A percentile compares a stretch with the other conserved stretches of the same genome.
Conservation (phyloP, 1,140 invertebrate genomes). For the Bombus sylvicola region DNA sequence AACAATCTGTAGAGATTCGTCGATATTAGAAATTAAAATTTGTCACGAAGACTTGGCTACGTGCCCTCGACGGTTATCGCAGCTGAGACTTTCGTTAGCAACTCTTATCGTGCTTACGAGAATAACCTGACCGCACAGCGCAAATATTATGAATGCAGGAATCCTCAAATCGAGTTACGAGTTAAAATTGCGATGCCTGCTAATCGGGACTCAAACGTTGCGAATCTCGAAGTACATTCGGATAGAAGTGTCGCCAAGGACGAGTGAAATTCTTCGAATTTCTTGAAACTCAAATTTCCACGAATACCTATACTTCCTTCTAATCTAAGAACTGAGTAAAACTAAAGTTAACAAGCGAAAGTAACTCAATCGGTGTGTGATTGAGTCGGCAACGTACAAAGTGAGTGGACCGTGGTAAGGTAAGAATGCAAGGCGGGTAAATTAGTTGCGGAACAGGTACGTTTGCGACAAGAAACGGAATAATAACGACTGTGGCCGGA, state of each 20-base stretch:
- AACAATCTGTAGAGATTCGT: not conserved
- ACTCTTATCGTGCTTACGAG: slow-evolving; percentile 69
- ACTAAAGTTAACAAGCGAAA: not conserved
- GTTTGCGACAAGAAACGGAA: slow-evolving; percentile 48
- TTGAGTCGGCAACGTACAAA: slow-evolving; percentile 7
- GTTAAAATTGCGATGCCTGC: slow-evolving; percentile 39
- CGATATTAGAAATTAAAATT: slow-evolving; percentile 26
- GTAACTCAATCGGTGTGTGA: not conserved
- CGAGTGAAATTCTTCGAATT: not conserved
- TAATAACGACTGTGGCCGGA: slow-evolving; percentile 42
- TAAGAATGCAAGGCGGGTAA: slow-evolving; percentile 31
- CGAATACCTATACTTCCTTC: not conserved
- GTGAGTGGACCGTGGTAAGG: not conserved
- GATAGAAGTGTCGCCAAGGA: slow-evolving; percentile 11
- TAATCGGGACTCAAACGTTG: not conserved
- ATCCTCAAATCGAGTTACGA: slow-evolving; percentile 39
- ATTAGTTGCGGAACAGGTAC: slow-evolving; percentile 24
- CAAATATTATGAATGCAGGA: slow-evolving; percentile 62
- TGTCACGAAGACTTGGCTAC: slow-evolving; percentile 29
- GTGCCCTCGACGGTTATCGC: slow-evolving; percentile 50
- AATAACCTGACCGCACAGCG: slow-evolving; percentile 62
- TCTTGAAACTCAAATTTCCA: too few species aligned
- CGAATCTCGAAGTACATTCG: not conserved
- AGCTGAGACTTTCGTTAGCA: slow-evolving; percentile 67
- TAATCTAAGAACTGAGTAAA: not conserved